phyloP scores from a whole-genome alignment of 2,888 invertebrate species.

The Gibbula magus region DNA sequence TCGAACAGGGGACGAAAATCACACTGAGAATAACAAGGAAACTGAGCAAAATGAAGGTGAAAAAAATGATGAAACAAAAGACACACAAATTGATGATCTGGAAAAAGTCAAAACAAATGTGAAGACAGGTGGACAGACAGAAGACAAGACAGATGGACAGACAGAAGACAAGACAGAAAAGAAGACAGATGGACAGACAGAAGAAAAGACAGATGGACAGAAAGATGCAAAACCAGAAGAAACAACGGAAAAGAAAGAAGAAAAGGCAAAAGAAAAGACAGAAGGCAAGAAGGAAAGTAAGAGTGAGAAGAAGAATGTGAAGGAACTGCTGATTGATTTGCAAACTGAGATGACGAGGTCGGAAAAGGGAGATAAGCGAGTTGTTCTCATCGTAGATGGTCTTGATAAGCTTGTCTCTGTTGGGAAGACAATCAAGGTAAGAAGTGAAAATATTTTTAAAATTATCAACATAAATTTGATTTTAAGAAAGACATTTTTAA shows the following conservation, averaged over 20 bases:
- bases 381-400: slow-evolving; percentile 56
- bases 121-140: not conserved
- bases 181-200: not conserved
- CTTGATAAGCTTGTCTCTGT: slow-evolving; percentile 49
- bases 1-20: not conserved
- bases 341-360: slow-evolving; percentile 34
- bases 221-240: not conserved
- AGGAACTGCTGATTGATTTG: slow-evolving; percentile 19
- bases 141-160: not conserved
- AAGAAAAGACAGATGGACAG: not conserved
- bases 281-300: not conserved
- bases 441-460: not conserved
- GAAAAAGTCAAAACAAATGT: not conserved
- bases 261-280: not conserved
- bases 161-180: not conserved
- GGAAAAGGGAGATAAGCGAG: slow-evolving; percentile 38
- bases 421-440: slow-evolving; percentile 55
- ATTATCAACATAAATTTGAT: too few relatives aligned
- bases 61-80: not conserved
- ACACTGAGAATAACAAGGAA: not conserved
- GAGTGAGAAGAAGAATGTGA: not conserved
- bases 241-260: not conserved
- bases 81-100: not conserved
- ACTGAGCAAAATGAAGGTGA: not conserved
- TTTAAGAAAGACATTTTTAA: too few relatives aligned